A percentile compares a stretch with the other conserved stretches of the same genome.
These are phyloP conservation scores for Scaptomyza hsui DNA, from an alignment of 1,140 invertebrate species.

Conservation along the genomic window DNA sequence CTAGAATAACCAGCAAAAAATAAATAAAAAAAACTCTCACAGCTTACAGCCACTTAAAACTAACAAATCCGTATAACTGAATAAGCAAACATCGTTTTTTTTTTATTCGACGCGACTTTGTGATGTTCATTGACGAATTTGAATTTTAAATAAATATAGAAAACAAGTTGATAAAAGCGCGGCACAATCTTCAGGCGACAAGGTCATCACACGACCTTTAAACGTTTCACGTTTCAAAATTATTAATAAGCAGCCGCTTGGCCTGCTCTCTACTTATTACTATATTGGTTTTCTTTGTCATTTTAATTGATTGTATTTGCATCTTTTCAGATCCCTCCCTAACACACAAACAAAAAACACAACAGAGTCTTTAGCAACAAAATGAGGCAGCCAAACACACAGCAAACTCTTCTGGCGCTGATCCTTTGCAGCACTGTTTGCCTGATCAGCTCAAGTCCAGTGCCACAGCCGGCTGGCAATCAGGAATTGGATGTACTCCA, in stretches of 20 bases:
- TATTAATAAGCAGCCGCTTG: conserved; percentile 17
- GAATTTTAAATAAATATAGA: conserved; percentile 6
- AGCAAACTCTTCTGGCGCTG: conserved; percentile 62
- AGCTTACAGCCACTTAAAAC: neutral
- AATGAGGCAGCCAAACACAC: conserved; percentile 70
- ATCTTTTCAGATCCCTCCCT: conserved; percentile 20
- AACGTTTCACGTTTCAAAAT: conserved; percentile 19
- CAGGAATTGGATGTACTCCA: conserved; percentile 80
- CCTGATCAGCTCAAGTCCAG: conserved; percentile 67
- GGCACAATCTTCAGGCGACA: conserved; percentile 25
- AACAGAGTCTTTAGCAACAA: conserved; percentile 29
- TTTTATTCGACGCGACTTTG: conserved; percentile 5
- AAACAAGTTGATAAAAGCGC: conserved; percentile 17
- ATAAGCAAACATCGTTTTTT: conserved; percentile 15
- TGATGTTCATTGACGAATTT: conserved; percentile 32
- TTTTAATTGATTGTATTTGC: neutral
- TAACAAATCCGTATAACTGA: conserved; percentile 15
- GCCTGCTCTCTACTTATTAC: neutral
- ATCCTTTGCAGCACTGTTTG: conserved; percentile 60
- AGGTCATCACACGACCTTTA: conserved; percentile 26
- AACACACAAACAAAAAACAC: conserved; percentile 15
- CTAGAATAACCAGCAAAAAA: conserved; percentile 32
- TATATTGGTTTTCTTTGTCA: neutral
- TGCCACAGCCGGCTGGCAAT: conserved; percentile 66
- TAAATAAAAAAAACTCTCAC: conserved; percentile 3